Evolutionary conservation across 92 coral and sea anemone species (phyloP).

Genomic region (Porites lobata): DNA sequence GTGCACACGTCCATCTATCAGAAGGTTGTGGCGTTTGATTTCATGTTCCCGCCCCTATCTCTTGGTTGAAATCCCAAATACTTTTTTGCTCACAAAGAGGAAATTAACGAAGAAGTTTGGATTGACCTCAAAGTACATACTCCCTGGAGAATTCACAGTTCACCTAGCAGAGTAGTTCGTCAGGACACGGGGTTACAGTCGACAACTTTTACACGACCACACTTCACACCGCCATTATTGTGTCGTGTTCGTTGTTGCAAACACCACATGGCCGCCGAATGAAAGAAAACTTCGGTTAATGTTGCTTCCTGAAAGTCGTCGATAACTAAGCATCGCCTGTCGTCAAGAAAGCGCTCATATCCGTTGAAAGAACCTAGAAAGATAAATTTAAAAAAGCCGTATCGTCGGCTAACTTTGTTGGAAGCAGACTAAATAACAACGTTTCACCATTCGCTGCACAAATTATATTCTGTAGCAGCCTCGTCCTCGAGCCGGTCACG

Average conservation of each 20-base stretch:
- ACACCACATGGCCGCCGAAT: constrained; percentile 61
- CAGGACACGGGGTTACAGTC: constrained; percentile 55
- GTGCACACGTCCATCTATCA: constrained; percentile 99
- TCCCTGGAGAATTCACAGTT: constrained; percentile 72
- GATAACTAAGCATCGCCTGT: background rate
- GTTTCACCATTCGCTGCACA: constrained; percentile 91
- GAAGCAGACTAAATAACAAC: constrained; percentile 85
- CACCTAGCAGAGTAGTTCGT: constrained; percentile 40
- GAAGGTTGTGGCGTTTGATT: constrained; percentile 98
- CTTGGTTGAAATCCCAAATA: constrained; percentile 83
- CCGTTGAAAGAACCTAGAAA: background rate
- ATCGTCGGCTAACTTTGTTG: constrained; percentile 39
- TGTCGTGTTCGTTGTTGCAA: constrained; percentile 94
- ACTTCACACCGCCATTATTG: constrained; percentile 95
- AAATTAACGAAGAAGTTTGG: constrained; percentile 73
- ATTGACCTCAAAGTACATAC: constrained; percentile 63
- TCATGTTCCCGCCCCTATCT: constrained; percentile 99
- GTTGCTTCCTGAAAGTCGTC: constrained; percentile 28
- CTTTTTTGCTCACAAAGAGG: constrained; percentile 85
- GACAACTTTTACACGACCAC: constrained; percentile 74
- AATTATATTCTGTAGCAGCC: constrained; percentile 69
- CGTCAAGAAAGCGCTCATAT: constrained; percentile 10
- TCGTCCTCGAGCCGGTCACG: constrained; percentile 68
- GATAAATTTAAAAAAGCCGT: constrained; percentile 10
- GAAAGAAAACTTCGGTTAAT: constrained; percentile 38